These are phyloP conservation scores for Leiothrix lutea DNA, from an alignment of 2,113 vertebrate genomes.

Conservation along the genomic window DNA sequence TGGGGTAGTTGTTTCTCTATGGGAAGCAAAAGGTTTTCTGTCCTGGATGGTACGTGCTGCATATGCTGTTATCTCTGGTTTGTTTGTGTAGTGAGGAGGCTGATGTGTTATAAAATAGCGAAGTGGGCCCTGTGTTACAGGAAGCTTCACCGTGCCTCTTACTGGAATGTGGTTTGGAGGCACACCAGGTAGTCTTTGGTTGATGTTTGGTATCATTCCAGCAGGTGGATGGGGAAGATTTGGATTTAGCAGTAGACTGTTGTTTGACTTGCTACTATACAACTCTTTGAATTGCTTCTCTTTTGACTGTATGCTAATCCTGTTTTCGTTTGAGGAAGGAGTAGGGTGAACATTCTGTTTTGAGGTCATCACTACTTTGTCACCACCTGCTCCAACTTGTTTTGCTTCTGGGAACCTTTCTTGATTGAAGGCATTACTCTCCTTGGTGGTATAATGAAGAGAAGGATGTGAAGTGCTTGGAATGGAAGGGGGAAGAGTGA, in stretches of 20 bases:
- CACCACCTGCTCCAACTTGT: neutral
- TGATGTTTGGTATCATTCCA: neutral
- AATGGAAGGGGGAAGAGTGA: neutral
- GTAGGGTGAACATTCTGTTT: neutral
- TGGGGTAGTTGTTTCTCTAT: neutral
- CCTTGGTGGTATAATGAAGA: neutral
- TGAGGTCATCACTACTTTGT: neutral
- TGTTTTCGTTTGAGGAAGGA: neutral
- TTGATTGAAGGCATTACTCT: neutral
- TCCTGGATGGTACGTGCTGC: slow-evolving; percentile 37
- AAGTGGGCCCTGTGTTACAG: slow-evolving; percentile 16
- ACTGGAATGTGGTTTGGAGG: neutral
- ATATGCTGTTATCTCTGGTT: slow-evolving; percentile 46
- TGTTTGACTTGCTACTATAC: neutral
- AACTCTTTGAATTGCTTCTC: neutral
- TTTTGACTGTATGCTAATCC: neutral
- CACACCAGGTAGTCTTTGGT: neutral
- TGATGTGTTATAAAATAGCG: slow-evolving; percentile 10
- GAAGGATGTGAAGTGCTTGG: neutral
- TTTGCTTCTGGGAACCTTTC: neutral
- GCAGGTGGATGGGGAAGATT: neutral
- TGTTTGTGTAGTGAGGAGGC: slow-evolving; percentile 48
- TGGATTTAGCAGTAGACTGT: neutral
- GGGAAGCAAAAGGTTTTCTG: neutral
- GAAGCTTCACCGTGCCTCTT: slow-evolving; percentile 26